Evolutionary conservation across 2,113 vertebrate genomes (phyloP).

Genomic region (Taxidea taxus): DNA sequence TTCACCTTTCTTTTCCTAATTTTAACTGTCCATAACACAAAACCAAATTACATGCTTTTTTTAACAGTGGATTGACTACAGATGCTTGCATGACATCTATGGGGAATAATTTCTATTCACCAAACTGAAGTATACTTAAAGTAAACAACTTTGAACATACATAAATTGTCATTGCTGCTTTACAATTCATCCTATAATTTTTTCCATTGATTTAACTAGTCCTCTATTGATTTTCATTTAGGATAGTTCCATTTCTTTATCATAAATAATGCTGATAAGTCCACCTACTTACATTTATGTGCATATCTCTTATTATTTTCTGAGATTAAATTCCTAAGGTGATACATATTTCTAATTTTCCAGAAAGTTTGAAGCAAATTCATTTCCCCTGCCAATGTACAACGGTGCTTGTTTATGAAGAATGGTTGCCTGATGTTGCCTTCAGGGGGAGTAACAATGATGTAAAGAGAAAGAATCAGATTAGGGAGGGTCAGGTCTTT

Average conservation of each 20-base stretch:
- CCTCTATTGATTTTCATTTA: background rate
- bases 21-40: constrained; percentile 7
- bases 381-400: background rate
- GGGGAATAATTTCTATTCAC: background rate
- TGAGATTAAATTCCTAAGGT: constrained; percentile 15
- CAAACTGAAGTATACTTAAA: background rate
- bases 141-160: background rate
- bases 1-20: constrained; percentile 22
- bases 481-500: background rate
- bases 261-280: constrained; percentile 20
- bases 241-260: constrained; percentile 26
- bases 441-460: background rate
- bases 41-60: background rate
- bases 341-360: background rate
- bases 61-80: background rate
- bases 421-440: background rate
- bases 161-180: background rate
- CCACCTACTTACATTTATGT: background rate
- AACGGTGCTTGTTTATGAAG: background rate
- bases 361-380: background rate
- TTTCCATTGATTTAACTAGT: background rate
- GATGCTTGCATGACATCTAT: background rate
- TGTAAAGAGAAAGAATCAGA: background rate
- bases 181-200: background rate
- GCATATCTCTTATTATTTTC: background rate